These are phyloP conservation scores for Denticeps clupeoides DNA, from an alignment of 2,797 vertebrate species.

Conservation along the genomic window DNA sequence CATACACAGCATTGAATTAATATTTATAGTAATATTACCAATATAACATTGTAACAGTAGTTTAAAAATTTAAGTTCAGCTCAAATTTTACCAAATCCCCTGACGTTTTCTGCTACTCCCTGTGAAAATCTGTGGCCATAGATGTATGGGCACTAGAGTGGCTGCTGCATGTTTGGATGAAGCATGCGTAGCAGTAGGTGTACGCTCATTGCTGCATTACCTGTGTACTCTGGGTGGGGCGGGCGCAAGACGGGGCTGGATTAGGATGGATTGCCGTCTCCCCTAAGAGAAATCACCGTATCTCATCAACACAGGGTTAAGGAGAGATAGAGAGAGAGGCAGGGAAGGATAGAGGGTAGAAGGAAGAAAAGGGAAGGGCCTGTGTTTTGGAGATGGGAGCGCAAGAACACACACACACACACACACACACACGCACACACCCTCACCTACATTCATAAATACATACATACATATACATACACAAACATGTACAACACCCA, in stretches of 20 bases:
- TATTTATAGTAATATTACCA: too few species aligned
- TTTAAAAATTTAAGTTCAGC: too few species aligned
- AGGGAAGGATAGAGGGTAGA: constrained; percentile 8
- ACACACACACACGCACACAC: constrained; percentile 12
- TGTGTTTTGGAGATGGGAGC: constrained; percentile 26
- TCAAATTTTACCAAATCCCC: too few species aligned
- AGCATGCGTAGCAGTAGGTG: constrained; percentile 37
- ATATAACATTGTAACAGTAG: too few species aligned
- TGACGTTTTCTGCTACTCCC: too few species aligned
- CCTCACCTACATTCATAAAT: constrained; percentile 14
- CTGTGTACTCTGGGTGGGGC: constrained; percentile 67
- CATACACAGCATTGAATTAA: too few species aligned
- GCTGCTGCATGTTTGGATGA: too few species aligned
- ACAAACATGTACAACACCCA: not conserved
- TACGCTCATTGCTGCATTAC: constrained; percentile 59
- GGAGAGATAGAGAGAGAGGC: not conserved
- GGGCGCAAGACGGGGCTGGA: constrained; percentile 70
- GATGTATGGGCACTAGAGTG: too few species aligned
- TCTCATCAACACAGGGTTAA: constrained; percentile 61
- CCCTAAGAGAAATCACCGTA: constrained; percentile 81
- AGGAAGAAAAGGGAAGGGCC: constrained; percentile 1
- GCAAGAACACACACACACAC: constrained; percentile 25
- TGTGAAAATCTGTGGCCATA: too few species aligned
- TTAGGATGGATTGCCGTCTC: constrained; percentile 77
- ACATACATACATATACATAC: constrained; percentile 15